A percentile compares a stretch with the other conserved stretches of the same genome.
Evolutionary conservation across 2,797 vertebrate species (phyloP).

Genomic region (Sebastes hubbsi): DNA sequence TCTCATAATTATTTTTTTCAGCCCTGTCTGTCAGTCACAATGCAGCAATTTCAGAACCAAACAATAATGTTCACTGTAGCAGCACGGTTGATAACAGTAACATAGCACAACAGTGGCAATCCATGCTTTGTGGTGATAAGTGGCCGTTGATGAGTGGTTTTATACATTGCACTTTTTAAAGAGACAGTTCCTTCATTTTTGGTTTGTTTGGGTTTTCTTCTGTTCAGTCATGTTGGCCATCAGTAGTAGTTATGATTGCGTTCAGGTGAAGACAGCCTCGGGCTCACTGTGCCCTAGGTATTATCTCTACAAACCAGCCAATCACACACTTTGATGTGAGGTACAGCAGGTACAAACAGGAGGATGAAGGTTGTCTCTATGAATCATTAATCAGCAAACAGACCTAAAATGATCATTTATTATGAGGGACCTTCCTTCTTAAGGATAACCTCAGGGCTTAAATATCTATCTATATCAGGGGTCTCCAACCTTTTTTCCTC

Average conservation of each 20-base stretch:
- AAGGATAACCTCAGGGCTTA: background rate
- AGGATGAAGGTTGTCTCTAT: background rate
- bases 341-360: conserved; percentile 23
- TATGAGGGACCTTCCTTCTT: background rate
- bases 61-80: background rate
- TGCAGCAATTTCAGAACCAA: background rate
- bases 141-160: background rate
- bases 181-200: background rate
- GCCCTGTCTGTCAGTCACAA: background rate
- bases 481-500: too few relatives aligned
- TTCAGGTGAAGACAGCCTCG: conserved; percentile 52
- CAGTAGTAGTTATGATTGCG: background rate
- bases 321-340: conserved; percentile 65
- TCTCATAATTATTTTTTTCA: background rate
- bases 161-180: background rate
- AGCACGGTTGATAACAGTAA: background rate
- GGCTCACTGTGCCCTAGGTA: background rate
- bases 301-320: conserved; percentile 33
- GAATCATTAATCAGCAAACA: background rate
- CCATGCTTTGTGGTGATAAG: background rate
- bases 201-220: background rate
- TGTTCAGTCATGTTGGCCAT: background rate
- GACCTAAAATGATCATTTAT: background rate
- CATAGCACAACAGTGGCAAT: background rate
- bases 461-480: background rate